phyloP scores from a whole-genome alignment of 2,113 vertebrate species.

The Pteruthius melanotis region DNA sequence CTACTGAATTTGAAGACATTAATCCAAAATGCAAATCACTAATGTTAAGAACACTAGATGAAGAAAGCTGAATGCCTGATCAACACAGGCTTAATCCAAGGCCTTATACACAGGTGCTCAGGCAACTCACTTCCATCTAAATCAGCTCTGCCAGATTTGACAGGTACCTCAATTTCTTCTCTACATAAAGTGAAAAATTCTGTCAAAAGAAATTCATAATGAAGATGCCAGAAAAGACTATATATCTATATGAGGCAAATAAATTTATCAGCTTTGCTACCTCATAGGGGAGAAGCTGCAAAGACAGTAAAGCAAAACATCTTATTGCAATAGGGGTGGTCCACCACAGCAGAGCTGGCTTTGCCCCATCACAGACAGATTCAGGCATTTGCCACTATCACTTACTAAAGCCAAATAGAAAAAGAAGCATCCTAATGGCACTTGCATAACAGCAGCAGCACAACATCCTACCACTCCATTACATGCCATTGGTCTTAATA shows the following conservation, averaged over 20 bases:
- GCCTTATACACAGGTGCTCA: neutral
- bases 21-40: neutral
- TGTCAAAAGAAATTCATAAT: neutral
- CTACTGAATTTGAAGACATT: neutral
- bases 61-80: neutral
- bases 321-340: neutral
- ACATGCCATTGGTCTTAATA: neutral
- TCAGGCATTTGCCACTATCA: neutral
- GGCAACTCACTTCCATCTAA: neutral
- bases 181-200: neutral
- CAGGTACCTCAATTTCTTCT: neutral
- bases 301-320: neutral
- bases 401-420: neutral
- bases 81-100: neutral
- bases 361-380: neutral
- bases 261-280: neutral
- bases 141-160: neutral
- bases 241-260: neutral
- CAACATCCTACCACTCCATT: neutral
- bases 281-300: neutral
- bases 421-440: neutral
- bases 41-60: neutral
- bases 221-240: neutral
- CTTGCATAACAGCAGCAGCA: neutral
- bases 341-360: neutral